These are phyloP conservation scores for Cataglyphis cursor DNA, from an alignment of 2,888 invertebrate genomes.

Conservation along the genomic window DNA sequence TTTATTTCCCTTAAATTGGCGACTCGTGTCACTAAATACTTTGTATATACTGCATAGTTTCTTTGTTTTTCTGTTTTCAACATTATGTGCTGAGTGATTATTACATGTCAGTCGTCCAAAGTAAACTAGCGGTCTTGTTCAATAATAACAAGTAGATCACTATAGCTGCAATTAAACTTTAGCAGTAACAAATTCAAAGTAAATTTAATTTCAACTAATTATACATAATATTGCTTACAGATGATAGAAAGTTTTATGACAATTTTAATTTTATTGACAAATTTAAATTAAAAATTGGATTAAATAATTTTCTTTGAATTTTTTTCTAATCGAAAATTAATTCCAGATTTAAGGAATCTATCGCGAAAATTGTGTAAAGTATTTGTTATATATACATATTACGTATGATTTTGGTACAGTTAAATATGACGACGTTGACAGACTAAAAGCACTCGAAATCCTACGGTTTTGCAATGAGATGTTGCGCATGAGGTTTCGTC, in stretches of 20 bases:
- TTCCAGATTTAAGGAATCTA: neutral
- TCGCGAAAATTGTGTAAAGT: neutral
- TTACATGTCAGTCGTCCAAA: constrained; percentile 32
- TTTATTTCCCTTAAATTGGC: neutral
- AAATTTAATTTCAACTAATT: neutral
- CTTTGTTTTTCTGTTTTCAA: constrained; percentile 19
- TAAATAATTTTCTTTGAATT: neutral
- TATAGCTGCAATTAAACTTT: neutral
- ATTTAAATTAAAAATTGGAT: neutral
- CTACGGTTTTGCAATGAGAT: constrained; percentile 16
- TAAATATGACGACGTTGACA: constrained; percentile 29
- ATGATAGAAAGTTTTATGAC: neutral
- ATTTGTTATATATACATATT: neutral
- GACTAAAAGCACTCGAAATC: constrained; percentile 9
- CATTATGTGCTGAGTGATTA: constrained; percentile 6
- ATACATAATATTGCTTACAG: neutral
- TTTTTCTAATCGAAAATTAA: neutral
- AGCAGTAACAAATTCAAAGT: neutral
- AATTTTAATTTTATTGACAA: neutral
- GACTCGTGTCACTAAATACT: neutral
- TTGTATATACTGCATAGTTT: neutral
- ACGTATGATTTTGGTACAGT: neutral
- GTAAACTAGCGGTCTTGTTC: constrained; percentile 16
- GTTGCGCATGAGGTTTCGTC: neutral
- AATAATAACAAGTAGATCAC: neutral